Base-by-base conservation (phyloP, 2,888 invertebrate genomes). In the Caenorhabditis plicata region DNA sequence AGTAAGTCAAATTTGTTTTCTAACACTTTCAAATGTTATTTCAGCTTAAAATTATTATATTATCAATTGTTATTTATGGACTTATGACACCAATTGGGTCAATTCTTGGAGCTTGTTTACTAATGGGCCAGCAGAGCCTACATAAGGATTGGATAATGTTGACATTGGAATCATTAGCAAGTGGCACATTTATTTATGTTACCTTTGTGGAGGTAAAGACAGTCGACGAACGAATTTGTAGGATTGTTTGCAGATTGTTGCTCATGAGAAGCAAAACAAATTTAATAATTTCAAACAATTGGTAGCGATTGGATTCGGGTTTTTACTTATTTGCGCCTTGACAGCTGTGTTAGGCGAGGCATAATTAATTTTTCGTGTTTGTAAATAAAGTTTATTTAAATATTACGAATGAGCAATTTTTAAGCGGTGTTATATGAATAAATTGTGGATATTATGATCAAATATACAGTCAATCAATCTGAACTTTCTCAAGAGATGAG, bases 31-130 rank as follows among this genome's bases (percentile, higher is more conserved):
- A 35, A 17, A 35, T 20, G 7, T 17, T 27, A 17, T 53, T 56
- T 19, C 48, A 70, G 70, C 43, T 48, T 7, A 61, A 52, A 38
- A 55, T 62, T n/a, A 69, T 75, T 2, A 51, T 85, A 3, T 72
- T 77, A 33, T 81, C 82, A 4, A 79, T 82, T 32, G 23, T 82
- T 2, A 53, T 82, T 22, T 84, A 84, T 67, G 87, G 88, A 0
- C 75, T 87, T 46, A 88, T 88, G 20, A 87, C 88, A 8, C 89
- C 89, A 0, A 71, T 89, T 49, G 88, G 89, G 9, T 63, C 74
- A 7, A 53, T 72, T 13, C 50, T 80, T 17, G 74, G 74, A 5
- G 8, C 29, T 8, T 39, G 5, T 39, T 39, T 64, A 32, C 57
- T 66, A 43, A 65, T 55, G 26, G 46, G 66, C 0, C 53, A 60